Evolutionary conservation across 2,113 vertebrate species (phyloP), one percentile per base, ranked within the genome.

Genomic region (Poeciliopsis retropinna): DNA sequence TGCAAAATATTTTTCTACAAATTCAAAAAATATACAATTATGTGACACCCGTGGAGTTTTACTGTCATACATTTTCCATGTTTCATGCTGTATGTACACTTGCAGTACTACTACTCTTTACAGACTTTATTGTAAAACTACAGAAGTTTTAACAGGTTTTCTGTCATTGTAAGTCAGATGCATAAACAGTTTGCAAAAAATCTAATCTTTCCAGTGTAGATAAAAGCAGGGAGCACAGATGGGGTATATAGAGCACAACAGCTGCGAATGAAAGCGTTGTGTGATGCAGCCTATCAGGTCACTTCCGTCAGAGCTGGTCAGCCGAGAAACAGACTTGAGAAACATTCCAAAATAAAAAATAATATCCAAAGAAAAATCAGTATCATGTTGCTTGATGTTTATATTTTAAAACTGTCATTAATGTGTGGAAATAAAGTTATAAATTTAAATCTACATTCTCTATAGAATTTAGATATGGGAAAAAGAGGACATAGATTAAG

Each of bases 281-380:
- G 57, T 74, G 30, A 73, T 68, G 64, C n/a, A 27, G 4, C 10
- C 64, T 14, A 63, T 77, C 31, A 39, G 15, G 67, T 29, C 44
- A 70, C 41, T 37, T 74, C 5, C 29, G 51, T 63, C 66, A 70
- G 34, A 25, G 15, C 51, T 76, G 27, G 61, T 60, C 67, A 41
- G 47, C 39, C 69, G 7, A 80, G 31, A 81, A 84, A 85, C 31
- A 66, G 68, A 80, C 80, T 68, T 71, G 61, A 89, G 60, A 82
- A 83, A 85, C 84, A 91, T 91, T 91, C 84, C 87, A 87, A 54
- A 79, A 86, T 57, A 80, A 75, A 85, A 75, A 27, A 1, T 3
- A 22, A 57, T 2, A 0, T 60, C 12, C 67, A 85, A 85, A 68
- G 6, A 78, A 67, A 87, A 70, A 66, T 76, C 6, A 63, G 51